Conservation (phyloP, 2,797 vertebrate genomes). For the Pipistrellus kuhlii region DNA sequence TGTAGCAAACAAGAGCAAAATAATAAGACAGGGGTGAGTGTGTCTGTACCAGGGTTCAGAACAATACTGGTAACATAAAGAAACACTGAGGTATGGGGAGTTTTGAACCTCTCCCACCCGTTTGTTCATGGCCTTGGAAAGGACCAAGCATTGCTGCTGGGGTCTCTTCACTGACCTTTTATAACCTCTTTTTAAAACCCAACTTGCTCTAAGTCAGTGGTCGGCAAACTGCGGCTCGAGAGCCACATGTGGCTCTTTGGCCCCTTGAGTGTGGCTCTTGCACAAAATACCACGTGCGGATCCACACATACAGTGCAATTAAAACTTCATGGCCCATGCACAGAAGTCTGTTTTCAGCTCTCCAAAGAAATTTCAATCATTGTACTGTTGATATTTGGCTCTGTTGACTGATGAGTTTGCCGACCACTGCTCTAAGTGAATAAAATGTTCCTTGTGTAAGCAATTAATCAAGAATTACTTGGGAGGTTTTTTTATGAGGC, state of each 20-base stretch:
- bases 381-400: no score
- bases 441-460: conserved; percentile 63
- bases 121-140: neutral
- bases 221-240: no score
- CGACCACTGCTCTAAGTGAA: conserved; percentile 63
- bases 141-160: neutral
- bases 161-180: neutral
- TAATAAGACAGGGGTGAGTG: neutral
- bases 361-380: no score
- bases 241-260: no score
- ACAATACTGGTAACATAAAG: neutral
- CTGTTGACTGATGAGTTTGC: no score
- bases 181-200: conserved; percentile 49
- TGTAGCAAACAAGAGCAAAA: neutral
- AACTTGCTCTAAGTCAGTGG: conserved; percentile 47
- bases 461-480: conserved; percentile 81
- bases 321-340: no score
- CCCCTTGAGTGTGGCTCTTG: no score
- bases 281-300: no score
- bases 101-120: fast-evolving
- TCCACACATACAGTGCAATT: no score
- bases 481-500: conserved; percentile 66
- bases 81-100: neutral
- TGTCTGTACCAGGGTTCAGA: no score
- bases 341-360: no score